These are phyloP conservation scores for Alca torda DNA, from an alignment of 2,797 vertebrate genomes.

Conservation along the genomic window DNA sequence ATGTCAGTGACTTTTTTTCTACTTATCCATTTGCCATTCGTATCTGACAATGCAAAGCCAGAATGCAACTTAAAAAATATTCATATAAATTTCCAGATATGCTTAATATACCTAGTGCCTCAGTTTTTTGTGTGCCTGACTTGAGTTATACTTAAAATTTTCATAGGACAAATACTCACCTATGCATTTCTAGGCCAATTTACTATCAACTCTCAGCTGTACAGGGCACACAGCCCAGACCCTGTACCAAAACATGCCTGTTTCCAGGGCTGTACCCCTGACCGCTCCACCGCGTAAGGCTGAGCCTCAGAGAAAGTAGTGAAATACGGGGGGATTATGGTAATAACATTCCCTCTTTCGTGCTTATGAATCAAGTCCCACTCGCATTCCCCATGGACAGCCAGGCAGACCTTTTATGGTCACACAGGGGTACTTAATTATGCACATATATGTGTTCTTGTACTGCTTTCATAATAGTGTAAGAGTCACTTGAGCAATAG, in stretches of 20 bases:
- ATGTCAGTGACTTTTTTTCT: not conserved
- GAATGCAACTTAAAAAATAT: not conserved
- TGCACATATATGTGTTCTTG: constrained; percentile 1
- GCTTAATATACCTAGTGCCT: not conserved
- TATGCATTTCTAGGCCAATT: not conserved
- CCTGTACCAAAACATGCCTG: not conserved
- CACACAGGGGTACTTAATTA: constrained; percentile 59
- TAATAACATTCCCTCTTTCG: not conserved
- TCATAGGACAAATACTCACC: not conserved
- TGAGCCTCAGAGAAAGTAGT: not conserved
- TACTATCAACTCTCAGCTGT: not conserved
- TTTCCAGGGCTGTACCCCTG: not conserved
- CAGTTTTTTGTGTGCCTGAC: accelerated
- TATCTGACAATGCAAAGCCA: not conserved
- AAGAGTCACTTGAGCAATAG: constrained; percentile 56
- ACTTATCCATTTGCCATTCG: not conserved
- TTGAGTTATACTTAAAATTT: not conserved
- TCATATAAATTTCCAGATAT: not conserved
- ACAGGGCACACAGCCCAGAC: not conserved
- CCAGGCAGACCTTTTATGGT: constrained; percentile 6
- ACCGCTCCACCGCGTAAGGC: not conserved
- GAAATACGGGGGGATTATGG: not conserved
- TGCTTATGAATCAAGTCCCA: constrained; percentile 39
- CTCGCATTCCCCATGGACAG: not conserved
- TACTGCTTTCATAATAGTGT: constrained; percentile 17